phyloP scores from a whole-genome alignment of 2,113 vertebrate genomes.

The Lophius piscatorius region DNA sequence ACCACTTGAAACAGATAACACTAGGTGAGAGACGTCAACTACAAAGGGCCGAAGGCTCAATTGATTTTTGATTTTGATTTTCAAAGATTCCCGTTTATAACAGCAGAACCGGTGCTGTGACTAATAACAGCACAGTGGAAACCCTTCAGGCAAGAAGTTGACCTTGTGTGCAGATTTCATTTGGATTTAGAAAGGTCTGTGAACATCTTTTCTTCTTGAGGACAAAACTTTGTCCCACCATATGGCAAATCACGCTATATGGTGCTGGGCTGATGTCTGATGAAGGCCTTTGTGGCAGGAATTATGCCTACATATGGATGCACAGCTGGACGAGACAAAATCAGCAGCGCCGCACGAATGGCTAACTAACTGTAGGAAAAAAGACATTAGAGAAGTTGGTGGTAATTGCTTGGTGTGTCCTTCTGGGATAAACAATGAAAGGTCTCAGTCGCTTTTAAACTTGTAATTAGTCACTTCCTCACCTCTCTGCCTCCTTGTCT shows the following conservation, averaged over 20 bases:
- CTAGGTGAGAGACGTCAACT: conserved; percentile 65
- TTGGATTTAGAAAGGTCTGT: conserved; percentile 43
- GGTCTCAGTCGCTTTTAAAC: conserved; percentile 6
- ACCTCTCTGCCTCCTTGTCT: neutral
- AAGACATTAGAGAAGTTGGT: neutral
- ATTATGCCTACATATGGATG: conserved; percentile 24
- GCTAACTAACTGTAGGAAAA: conserved; percentile 13
- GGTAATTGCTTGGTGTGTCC: conserved; percentile 22
- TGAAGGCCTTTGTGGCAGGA: conserved; percentile 27
- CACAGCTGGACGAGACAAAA: conserved; percentile 41
- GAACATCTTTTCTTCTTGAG: conserved; percentile 41
- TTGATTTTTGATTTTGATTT: conserved; percentile 47
- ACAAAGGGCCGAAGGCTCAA: conserved; percentile 53
- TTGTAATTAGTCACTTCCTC: conserved; percentile 22
- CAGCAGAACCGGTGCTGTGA: conserved; percentile 61
- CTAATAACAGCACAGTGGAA: conserved; percentile 55
- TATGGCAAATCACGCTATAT: conserved; percentile 29
- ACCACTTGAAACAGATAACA: conserved; percentile 55
- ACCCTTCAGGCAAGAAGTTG: conserved; percentile 52
- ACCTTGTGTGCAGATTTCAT: conserved; percentile 66
- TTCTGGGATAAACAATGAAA: conserved; percentile 18
- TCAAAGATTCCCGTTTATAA: conserved; percentile 62
- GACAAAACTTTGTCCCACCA: conserved; percentile 32
- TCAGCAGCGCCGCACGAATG: conserved; percentile 2
- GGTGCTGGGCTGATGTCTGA: conserved; percentile 8